phyloP scores from a whole-genome alignment of 2,797 vertebrate species.

The Melanitta fusca region DNA sequence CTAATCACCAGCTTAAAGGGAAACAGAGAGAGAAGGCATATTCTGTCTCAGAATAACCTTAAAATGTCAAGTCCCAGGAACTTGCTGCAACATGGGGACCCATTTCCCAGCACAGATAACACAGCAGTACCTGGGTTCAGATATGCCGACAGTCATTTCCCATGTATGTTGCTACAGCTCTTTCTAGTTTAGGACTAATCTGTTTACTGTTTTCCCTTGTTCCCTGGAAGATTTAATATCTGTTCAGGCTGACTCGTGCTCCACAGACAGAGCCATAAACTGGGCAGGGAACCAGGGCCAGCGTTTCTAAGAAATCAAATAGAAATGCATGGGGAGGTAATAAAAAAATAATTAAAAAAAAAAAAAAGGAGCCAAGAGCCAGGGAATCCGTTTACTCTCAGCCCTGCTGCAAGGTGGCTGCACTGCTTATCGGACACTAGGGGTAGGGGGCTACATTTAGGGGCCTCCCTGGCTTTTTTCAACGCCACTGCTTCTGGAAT shows the following conservation, averaged over 20 bases:
- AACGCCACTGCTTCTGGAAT: neutral
- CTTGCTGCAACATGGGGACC: neutral
- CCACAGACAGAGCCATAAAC: neutral
- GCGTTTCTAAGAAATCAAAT: neutral
- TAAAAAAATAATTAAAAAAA: neutral
- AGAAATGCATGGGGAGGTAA: accelerated
- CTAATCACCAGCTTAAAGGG: neutral
- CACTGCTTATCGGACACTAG: accelerated
- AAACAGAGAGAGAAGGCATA: neutral
- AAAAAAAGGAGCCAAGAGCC: neutral
- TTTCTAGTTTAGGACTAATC: conserved; percentile 14
- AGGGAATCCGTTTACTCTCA: neutral
- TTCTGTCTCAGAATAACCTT: neutral
- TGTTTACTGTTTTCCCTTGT: neutral
- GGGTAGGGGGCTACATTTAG: neutral
- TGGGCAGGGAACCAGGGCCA: neutral
- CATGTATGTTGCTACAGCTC: neutral
- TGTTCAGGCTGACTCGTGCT: neutral
- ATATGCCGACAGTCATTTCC: neutral
- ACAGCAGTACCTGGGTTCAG: neutral
- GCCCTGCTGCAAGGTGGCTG: neutral
- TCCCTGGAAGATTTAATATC: conserved; percentile 26
- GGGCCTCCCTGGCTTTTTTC: neutral
- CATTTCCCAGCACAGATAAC: neutral
- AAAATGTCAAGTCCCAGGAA: neutral